Base-by-base conservation (phyloP, 2,113 vertebrate species). In the Tachycineta bicolor region DNA sequence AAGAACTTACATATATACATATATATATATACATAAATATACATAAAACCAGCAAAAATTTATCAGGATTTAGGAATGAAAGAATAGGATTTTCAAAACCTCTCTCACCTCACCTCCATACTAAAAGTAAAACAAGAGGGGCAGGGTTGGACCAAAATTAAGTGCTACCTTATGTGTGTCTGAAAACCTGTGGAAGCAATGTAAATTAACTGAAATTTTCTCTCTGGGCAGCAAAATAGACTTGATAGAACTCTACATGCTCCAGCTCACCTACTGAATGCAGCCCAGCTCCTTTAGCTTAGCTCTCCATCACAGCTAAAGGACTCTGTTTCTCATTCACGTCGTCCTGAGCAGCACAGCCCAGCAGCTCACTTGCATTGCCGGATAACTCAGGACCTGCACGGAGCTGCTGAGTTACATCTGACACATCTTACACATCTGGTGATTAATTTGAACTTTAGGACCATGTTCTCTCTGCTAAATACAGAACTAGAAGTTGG, bases 31-130 rank as follows among this genome's bases (percentile, higher is more conserved):
- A 37, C 37, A 37, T 37, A 37, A 88, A 60, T 12, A 34, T 12
- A 50, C 17, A 64, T 11, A 31, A 83, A 63, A 53, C 14, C 19
- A 79, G 62, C 10, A 44, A 46, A 44, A 53, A 62, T 63, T 64
- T 64, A 75, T 56, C 47, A 87, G 21, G 14, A 73, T 79, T 88
- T 58, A 84, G 43, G 44, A 88, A 86, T 8, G 5, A 44, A 80
- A 59, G 20, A 71, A 64, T 25, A 80, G 11, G 26, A 82, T 93
- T 91, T 93, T 87, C 62, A 49, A 90, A 85, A 52, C 5, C 22
- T 60, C 17, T 68, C 58, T 23, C 55, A 43, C 21, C 28, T 89
- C 46, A 56, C 9, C 46, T 63, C 28, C 31, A 53, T 1, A 1
- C 10, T 65, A 63, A 37, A 67, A 44, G 34, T 24, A 83, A 69